Conservation (phyloP, 2,113 vertebrate species). For the Corapipo altera region DNA sequence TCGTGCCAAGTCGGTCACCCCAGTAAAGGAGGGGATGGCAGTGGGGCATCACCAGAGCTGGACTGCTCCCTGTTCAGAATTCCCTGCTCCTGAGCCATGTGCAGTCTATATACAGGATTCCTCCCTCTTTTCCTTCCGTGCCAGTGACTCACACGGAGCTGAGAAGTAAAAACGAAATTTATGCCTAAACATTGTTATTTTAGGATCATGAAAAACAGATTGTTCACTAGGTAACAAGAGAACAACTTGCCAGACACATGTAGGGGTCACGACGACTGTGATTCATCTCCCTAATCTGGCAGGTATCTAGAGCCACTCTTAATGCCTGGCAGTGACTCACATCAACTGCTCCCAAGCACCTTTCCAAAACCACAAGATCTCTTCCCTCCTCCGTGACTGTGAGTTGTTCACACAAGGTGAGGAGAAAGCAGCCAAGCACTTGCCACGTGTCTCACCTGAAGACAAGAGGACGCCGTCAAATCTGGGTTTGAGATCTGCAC, state of each 20-base stretch:
- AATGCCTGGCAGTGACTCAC: slow-evolving; percentile 37
- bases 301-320: neutral
- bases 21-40: neutral
- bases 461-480: neutral
- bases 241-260: slow-evolving; percentile 62
- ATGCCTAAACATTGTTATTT: slow-evolving; percentile 58
- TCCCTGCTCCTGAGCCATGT: neutral
- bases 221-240: slow-evolving; percentile 51
- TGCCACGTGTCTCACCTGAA: neutral
- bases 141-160: slow-evolving; percentile 17
- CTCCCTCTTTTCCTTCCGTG: neutral
- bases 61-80: neutral
- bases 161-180: neutral
- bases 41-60: neutral
- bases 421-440: neutral
- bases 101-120: neutral
- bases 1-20: neutral
- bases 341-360: neutral
- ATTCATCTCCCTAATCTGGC: slow-evolving; percentile 51
- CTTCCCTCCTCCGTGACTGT: neutral
- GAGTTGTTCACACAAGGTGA: neutral
- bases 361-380: neutral
- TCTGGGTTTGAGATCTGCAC: neutral
- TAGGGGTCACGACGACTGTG: slow-evolving; percentile 30
- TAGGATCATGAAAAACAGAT: slow-evolving; percentile 36